Evolutionary conservation across 2,113 vertebrate genomes (phyloP).

Genomic region (Calidris pygmaea): DNA sequence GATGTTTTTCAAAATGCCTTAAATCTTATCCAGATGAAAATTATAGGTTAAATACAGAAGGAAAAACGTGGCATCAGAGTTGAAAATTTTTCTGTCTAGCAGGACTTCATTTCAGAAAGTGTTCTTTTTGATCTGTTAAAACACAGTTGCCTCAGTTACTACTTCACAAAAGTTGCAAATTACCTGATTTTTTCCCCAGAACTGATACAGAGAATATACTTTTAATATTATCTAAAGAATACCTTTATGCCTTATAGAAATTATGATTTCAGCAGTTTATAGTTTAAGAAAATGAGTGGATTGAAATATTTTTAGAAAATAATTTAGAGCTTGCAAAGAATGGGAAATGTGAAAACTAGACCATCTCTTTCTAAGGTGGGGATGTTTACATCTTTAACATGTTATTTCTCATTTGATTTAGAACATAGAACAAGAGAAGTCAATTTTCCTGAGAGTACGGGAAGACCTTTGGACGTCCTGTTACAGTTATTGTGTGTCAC

Average conservation of each 20-base stretch:
- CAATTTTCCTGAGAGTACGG: background rate
- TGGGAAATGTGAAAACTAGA: background rate
- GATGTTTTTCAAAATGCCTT: background rate
- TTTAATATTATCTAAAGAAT: background rate
- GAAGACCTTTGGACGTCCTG: background rate
- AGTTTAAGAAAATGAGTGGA: background rate
- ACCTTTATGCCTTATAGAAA: background rate
- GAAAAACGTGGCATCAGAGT: background rate
- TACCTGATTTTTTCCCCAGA: background rate
- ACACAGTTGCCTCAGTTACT: background rate
- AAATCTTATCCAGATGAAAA: background rate
- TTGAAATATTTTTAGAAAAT: background rate
- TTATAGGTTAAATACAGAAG: background rate
- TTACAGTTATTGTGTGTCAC: background rate
- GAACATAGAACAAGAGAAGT: background rate
- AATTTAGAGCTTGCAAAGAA: background rate
- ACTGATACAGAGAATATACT: background rate
- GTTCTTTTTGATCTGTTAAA: background rate
- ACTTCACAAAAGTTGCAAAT: background rate
- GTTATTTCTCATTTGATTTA: background rate
- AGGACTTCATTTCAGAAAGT: background rate
- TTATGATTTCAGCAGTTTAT: background rate
- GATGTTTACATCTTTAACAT: background rate
- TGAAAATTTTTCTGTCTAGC: background rate
- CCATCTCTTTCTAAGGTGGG: accelerated